phyloP scores from a whole-genome alignment of 2,888 invertebrate species.

The Temnothorax unifasciatus region DNA sequence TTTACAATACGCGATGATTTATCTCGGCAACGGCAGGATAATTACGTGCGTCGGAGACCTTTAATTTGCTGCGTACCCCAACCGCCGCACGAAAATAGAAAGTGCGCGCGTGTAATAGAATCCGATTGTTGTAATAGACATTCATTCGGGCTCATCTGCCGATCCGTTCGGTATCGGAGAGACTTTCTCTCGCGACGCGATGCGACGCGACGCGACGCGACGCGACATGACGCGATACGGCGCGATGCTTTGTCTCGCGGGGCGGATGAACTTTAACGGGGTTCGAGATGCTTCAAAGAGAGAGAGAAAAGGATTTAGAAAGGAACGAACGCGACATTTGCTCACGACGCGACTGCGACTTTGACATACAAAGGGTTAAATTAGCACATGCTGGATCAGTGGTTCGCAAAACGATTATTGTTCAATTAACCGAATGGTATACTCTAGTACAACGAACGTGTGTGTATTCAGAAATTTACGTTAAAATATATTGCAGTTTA shows the following conservation, averaged over 20 bases:
- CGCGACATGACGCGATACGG: neutral
- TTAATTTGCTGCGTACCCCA: slow-evolving; percentile 43
- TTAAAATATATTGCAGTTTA: slow-evolving; percentile 1
- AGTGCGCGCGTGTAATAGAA: slow-evolving; percentile 41
- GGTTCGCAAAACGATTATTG: neutral
- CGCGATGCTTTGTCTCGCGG: slow-evolving; percentile 33
- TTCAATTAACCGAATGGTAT: neutral
- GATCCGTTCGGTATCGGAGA: slow-evolving; percentile 9
- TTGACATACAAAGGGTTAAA: slow-evolving; percentile 17
- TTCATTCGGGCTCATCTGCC: slow-evolving; percentile 28
- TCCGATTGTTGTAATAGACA: slow-evolving; percentile 40
- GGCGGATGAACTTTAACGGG: slow-evolving; percentile 36
- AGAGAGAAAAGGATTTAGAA: slow-evolving; percentile 17
- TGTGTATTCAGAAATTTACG: neutral
- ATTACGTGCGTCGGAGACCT: slow-evolving; percentile 47
- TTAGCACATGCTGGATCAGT: neutral
- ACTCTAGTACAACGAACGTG: too few species aligned
- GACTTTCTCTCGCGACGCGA: slow-evolving; percentile 46
- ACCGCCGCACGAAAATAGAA: slow-evolving; percentile 35
- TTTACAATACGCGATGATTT: slow-evolving; percentile 39
- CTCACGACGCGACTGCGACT: neutral
- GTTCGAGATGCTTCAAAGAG: neutral
- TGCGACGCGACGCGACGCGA: neutral
- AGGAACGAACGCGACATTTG: slow-evolving; percentile 37
- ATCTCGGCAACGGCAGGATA: slow-evolving; percentile 38